Evolutionary conservation across 2,113 vertebrate species (phyloP).

Genomic region (Uropsilus gracilis): DNA sequence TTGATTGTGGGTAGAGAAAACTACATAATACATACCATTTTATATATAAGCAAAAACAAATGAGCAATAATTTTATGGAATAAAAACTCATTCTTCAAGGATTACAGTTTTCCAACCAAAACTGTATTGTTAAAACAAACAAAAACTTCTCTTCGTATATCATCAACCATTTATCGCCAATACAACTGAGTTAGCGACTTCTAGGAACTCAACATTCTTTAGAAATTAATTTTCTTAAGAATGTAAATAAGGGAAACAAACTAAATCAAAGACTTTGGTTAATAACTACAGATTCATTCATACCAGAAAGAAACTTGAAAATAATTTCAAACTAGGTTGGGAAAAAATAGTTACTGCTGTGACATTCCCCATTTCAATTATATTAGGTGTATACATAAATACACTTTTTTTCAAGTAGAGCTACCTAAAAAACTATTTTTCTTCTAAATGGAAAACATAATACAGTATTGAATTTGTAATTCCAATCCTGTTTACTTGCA

Average conservation of each 20-base stretch:
- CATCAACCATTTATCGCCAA: background rate
- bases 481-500: constrained; percentile 30
- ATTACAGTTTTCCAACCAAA: constrained; percentile 22
- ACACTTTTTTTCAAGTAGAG: background rate
- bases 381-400: background rate
- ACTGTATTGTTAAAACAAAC: constrained; percentile 47
- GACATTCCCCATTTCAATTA: background rate
- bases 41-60: background rate
- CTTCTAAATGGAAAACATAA: constrained; percentile 36
- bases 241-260: constrained; percentile 25
- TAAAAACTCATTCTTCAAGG: constrained; percentile 1
- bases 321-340: constrained; percentile 21
- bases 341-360: background rate
- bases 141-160: background rate
- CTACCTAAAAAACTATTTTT: background rate
- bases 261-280: constrained; percentile 3
- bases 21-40: background rate
- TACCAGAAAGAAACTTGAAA: constrained; percentile 17
- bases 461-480: constrained; percentile 38
- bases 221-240: constrained; percentile 52
- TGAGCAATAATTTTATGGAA: background rate
- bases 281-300: background rate
- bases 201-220: constrained; percentile 44
- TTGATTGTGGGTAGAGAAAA: constrained; percentile 1
- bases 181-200: background rate